These are phyloP conservation scores for Drosophila rhopaloa DNA, from an alignment of 1,140 invertebrate species.

Conservation along the genomic window DNA sequence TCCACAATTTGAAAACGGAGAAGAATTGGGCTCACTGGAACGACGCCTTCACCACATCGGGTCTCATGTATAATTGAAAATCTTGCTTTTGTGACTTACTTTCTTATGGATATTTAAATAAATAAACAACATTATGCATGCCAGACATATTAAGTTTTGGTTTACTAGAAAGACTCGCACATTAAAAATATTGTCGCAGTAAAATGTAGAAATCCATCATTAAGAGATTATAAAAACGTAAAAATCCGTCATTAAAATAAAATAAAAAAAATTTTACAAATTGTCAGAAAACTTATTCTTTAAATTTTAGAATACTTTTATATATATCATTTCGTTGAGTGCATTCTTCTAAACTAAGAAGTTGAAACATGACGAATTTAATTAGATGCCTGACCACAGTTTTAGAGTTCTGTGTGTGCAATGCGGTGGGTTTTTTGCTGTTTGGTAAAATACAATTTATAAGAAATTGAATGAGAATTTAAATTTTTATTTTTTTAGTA, in stretches of 20 bases:
- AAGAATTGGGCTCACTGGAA: constrained; percentile 56
- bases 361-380: not conserved
- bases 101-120: not conserved
- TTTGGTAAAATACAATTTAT: not conserved
- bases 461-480: not conserved
- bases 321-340: no score
- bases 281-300: no score
- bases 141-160: not conserved
- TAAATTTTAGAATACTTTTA: no score
- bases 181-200: no score
- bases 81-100: no score
- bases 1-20: constrained; percentile 46
- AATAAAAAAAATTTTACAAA: no score
- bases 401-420: not conserved
- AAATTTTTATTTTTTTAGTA: not conserved
- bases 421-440: constrained; percentile 13
- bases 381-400: constrained; percentile 5
- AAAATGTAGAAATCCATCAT: no score
- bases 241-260: no score
- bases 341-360: not conserved
- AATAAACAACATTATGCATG: not conserved
- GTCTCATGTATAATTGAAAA: no score
- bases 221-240: no score
- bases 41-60: constrained; percentile 35
- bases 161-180: no score